A percentile compares a stretch with the other conserved stretches of the same genome.
Evolutionary conservation across 1,140 invertebrate genomes (phyloP).

Genomic region (Pseudoatta argentina): DNA sequence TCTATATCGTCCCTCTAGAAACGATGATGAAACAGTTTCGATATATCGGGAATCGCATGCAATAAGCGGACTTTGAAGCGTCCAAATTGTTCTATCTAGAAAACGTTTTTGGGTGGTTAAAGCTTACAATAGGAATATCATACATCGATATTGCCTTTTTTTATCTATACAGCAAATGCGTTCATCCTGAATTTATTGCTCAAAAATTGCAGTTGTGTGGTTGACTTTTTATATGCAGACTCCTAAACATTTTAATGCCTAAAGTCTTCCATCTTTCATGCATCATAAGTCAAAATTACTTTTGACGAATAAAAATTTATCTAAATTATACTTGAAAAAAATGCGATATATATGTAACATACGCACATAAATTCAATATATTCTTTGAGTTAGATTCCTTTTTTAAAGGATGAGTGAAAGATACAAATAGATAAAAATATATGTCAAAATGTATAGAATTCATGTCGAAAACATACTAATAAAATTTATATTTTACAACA

Average conservation of each 20-base stretch:
- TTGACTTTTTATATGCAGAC: background rate
- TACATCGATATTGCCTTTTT: slow-evolving; percentile 54
- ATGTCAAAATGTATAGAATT: background rate
- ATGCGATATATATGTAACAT: background rate
- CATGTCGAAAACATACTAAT: background rate
- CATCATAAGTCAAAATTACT: slow-evolving; percentile 22
- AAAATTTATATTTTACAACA: background rate
- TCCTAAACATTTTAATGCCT: background rate
- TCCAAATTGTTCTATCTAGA: slow-evolving; percentile 47
- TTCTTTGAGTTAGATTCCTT: background rate
- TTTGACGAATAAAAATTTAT: background rate
- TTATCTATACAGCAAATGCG: slow-evolving; percentile 36
- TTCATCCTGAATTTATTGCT: slow-evolving; percentile 47
- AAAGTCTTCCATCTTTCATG: background rate
- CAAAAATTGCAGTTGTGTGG: slow-evolving; percentile 28
- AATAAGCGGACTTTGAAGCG: slow-evolving; percentile 54
- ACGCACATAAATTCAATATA: background rate
- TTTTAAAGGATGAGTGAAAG: background rate
- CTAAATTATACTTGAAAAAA: background rate
- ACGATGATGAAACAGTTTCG: slow-evolving; percentile 51
- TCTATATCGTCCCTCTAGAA: slow-evolving; percentile 15
- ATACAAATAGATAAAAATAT: background rate
- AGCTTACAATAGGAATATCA: slow-evolving; percentile 57
- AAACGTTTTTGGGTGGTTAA: slow-evolving; percentile 51
- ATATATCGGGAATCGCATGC: slow-evolving; percentile 54